These are phyloP conservation scores for Panagrolaimus sp. DNA, from an alignment of 1,140 invertebrate species.

Conservation along the genomic window DNA sequence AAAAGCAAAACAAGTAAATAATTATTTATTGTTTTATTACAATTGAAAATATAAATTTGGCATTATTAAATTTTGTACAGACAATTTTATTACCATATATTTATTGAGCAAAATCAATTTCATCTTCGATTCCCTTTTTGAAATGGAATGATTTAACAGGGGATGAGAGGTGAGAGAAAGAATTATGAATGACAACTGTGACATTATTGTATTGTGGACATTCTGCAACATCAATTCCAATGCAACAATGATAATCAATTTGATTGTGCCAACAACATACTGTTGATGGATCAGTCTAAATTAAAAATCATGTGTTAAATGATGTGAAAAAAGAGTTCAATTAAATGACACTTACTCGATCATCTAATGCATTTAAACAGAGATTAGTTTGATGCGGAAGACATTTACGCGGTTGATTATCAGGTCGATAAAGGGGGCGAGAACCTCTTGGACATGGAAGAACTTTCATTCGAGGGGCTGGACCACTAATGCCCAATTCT, in stretches of 20 bases:
- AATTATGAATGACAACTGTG: constrained; percentile 59
- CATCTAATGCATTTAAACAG: constrained; percentile 55
- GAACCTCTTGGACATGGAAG: constrained; percentile 32
- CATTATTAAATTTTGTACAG: constrained; percentile 6
- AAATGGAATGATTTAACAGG: constrained; percentile 55
- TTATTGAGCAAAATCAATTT: constrained; percentile 34
- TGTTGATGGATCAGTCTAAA: constrained; percentile 42
- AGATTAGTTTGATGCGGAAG: constrained; percentile 56
- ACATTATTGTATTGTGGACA: constrained; percentile 54
- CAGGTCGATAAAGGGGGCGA: constrained; percentile 37
- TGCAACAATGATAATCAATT: constrained; percentile 58
- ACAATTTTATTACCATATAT: constrained; percentile 2
- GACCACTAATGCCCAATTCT: constrained; percentile 15
- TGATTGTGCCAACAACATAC: constrained; percentile 59
- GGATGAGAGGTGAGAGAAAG: constrained; percentile 51
- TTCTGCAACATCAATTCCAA: constrained; percentile 44
- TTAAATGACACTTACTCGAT: constrained; percentile 38
- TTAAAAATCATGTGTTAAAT: constrained; percentile 5
- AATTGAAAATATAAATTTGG: no score
- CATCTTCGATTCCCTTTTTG: constrained; percentile 55
- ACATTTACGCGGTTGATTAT: constrained; percentile 56
- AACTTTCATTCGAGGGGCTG: constrained; percentile 24
- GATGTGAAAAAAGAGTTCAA: constrained; percentile 3
- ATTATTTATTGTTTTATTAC: no score
- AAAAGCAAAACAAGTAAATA: no score